Conservation (phyloP, 2,888 invertebrate species). For the Disparrhopalites patrizii region DNA sequence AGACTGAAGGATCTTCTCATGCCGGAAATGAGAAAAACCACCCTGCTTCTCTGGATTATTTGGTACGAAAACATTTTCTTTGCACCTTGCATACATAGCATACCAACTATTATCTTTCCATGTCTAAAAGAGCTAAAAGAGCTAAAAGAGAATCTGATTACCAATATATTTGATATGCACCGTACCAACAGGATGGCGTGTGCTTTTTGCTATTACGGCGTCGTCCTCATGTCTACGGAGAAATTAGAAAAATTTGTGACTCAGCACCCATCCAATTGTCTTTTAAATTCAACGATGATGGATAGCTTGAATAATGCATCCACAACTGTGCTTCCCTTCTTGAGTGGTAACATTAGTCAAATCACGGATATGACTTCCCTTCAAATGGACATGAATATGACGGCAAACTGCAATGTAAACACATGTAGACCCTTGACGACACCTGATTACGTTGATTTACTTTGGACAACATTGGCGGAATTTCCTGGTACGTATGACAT, state of each 20-base stretch:
- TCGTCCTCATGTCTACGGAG: constrained; percentile 92
- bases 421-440: constrained; percentile 70
- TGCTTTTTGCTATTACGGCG: constrained; percentile 92
- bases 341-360: no score
- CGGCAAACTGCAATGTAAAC: constrained; percentile 56
- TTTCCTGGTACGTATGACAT: no score
- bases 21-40: constrained; percentile 76
- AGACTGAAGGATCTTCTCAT: constrained; percentile 65
- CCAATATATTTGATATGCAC: no score
- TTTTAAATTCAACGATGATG: neutral
- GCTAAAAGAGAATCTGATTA: no score
- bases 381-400: constrained; percentile 9
- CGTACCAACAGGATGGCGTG: constrained; percentile 85
- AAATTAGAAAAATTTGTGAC: constrained; percentile 50
- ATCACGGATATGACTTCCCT: no score
- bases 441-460: constrained; percentile 83
- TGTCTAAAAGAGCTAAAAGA: no score
- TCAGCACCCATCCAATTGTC: constrained; percentile 14
- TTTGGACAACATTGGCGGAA: constrained; percentile 92
- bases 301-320: no score
- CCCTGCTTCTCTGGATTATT: constrained; percentile 84
- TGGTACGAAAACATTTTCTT: no score
- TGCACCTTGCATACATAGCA: no score
- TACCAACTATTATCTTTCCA: no score
- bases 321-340: no score